phyloP scores from a whole-genome alignment of 2,888 invertebrate genomes.

The Osedax fenrisi region DNA sequence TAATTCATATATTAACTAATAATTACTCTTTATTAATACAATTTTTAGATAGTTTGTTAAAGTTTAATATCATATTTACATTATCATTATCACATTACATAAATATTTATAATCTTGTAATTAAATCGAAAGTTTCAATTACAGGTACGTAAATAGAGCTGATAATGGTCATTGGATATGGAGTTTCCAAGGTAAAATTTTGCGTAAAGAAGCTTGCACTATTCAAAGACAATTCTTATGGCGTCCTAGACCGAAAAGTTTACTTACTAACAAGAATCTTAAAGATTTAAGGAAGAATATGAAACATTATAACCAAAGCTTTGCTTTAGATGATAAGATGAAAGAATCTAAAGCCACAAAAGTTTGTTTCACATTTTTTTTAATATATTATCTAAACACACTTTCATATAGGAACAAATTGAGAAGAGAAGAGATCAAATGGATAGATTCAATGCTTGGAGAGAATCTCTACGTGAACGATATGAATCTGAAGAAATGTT shows the following conservation, averaged over 20 bases:
- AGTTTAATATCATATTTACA: too few species aligned
- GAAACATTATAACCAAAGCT: slow-evolving; percentile 87
- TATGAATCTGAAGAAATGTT: slow-evolving; percentile 51
- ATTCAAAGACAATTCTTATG: slow-evolving; percentile 86
- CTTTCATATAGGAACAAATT: slow-evolving; percentile 63
- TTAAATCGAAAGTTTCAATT: too few species aligned
- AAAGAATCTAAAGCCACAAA: slow-evolving; percentile 81
- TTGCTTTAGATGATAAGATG: slow-evolving; percentile 89
- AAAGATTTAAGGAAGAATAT: slow-evolving; percentile 92
- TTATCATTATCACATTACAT: too few species aligned
- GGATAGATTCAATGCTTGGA: slow-evolving; percentile 64
- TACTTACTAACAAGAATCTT: slow-evolving; percentile 67
- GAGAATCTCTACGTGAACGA: slow-evolving; percentile 73
- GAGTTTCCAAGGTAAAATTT: slow-evolving; percentile 77
- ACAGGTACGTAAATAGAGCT: slow-evolving; percentile 50
- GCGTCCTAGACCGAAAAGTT: slow-evolving; percentile 80
- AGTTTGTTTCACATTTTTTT: slow-evolving; percentile 48
- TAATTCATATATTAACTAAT: too few species aligned
- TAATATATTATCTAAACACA: background rate
- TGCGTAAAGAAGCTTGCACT: slow-evolving; percentile 73
- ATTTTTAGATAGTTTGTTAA: too few species aligned
- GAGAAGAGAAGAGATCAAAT: slow-evolving; percentile 78
- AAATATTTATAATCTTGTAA: too few species aligned
- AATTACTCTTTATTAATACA: too few species aligned
- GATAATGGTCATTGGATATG: slow-evolving; percentile 85